Evolutionary conservation across 2,888 invertebrate species (phyloP).

Genomic region (Campopleginae sp.): DNA sequence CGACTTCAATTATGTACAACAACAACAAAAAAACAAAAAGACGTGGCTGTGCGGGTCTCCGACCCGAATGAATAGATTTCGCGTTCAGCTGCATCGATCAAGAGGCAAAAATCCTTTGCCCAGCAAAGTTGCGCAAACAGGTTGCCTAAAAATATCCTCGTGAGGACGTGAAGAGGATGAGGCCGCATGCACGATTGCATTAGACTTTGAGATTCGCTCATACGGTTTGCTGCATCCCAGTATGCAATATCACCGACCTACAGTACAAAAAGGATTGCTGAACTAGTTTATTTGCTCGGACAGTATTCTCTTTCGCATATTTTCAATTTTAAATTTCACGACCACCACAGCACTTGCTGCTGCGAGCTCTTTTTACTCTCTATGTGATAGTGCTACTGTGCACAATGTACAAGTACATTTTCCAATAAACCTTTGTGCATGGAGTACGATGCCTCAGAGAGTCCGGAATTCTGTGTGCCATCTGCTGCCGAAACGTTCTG

Average conservation of each 20-base stretch:
- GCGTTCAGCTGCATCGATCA: slow-evolving; percentile 26
- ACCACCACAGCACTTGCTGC: slow-evolving; percentile 52
- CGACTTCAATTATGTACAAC: not conserved
- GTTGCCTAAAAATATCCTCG: slow-evolving; percentile 72
- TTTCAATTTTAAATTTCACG: slow-evolving; percentile 72
- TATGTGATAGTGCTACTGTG: slow-evolving; percentile 46
- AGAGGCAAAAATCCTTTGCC: slow-evolving; percentile 52
- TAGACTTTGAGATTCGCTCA: slow-evolving; percentile 71
- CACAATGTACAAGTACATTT: slow-evolving; percentile 8
- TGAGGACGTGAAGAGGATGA: slow-evolving; percentile 60
- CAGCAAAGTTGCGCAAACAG: slow-evolving; percentile 68
- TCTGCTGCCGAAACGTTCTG: slow-evolving; percentile 1
- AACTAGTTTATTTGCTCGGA: slow-evolving; percentile 69
- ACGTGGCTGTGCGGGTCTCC: slow-evolving; percentile 1
- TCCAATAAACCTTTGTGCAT: slow-evolving; percentile 38
- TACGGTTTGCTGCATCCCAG: slow-evolving; percentile 14
- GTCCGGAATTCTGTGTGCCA: not conserved
- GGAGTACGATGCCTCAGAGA: not conserved
- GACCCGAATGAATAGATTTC: slow-evolving; percentile 52
- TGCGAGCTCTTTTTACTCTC: slow-evolving; percentile 32
- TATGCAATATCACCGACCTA: slow-evolving; percentile 44
- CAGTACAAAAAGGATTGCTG: slow-evolving; percentile 58
- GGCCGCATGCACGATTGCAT: slow-evolving; percentile 68
- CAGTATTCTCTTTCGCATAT: slow-evolving; percentile 56
- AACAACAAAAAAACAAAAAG: not conserved